Evolutionary conservation across 2,797 vertebrate genomes (phyloP), one percentile per base, ranked within the genome.

Genomic region (Neopelma chrysocephalum): DNA sequence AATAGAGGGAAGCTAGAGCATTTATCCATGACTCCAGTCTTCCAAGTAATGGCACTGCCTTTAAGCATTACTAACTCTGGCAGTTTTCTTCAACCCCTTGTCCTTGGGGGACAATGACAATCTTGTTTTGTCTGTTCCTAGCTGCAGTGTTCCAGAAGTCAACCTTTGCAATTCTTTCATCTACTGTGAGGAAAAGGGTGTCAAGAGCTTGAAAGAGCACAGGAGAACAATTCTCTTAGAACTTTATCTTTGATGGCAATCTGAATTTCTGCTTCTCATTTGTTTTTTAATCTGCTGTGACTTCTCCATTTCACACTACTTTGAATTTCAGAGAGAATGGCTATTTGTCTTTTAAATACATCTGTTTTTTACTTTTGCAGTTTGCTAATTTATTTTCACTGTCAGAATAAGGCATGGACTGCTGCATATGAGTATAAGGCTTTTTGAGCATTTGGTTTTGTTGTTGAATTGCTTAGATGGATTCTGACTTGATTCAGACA

Each of bases 231-330:
- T 82, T 76, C 34, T 42, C 47, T 58, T 51, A 57, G 58, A 95
- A 62, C 23, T 43, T 88, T 73, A n/a, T 53, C 36, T 90, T 84
- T 9, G 2, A 79, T 57, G 34, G 19, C 13, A 89, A 82, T 80
- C 81, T 73, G 56, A 87, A 90, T 93, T 82, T 90, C 36, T 73
- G 21, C 45, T 79, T 86, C 57, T 40, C 61, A 50, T 89, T 91
- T 94, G 53, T 60, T 93, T 96, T 94, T 86, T 83, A 94, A 90
- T 95, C 61, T 94, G 42, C 53, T 90, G 25, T 83, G 87, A 93
- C 48, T 94, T 94, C 82, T 85, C 34, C n/a, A 71, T 95, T 95
- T 95, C 91, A 90, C 53, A 75, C 45, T 68, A 26, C 47, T 90
- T 72, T 83, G 68, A 82, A 79, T 91, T 90, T 89, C 78, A 85